Evolutionary conservation across 2,797 vertebrate species (phyloP).

Genomic region (Micromesistius poutassou): DNA sequence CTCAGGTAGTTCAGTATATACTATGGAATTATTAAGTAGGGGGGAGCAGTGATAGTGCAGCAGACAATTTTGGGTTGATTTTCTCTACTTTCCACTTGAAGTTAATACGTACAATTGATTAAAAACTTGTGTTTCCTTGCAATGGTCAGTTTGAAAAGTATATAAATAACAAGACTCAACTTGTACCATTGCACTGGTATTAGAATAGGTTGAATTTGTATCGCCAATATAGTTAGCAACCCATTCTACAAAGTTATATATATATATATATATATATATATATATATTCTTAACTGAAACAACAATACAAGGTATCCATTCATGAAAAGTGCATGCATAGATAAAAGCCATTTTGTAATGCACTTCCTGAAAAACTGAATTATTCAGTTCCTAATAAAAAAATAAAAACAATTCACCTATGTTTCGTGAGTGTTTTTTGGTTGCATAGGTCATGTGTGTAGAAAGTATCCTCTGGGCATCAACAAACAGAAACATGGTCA

Average conservation of each 20-base stretch:
- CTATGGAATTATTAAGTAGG: neutral
- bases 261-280: too few species aligned
- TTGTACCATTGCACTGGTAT: neutral
- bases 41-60: neutral
- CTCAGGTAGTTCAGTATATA: neutral
- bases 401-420: constrained; percentile 44
- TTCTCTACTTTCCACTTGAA: neutral
- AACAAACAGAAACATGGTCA: constrained; percentile 25
- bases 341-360: neutral
- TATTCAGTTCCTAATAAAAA: constrained; percentile 29
- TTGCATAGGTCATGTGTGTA: constrained; percentile 54
- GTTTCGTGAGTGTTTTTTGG: constrained; percentile 30
- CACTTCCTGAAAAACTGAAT: constrained; percentile 17
- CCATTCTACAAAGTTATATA: neutral
- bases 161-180: neutral
- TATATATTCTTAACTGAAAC: neutral
- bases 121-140: neutral
- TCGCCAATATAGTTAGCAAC: neutral
- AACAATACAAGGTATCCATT: neutral
- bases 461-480: constrained; percentile 39
- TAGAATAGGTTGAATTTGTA: neutral
- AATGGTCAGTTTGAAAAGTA: neutral
- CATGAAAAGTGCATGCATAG: neutral
- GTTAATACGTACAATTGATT: neutral
- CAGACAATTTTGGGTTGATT: neutral